These are phyloP conservation scores for Pilophorus perplexus DNA, from an alignment of 2,888 invertebrate species.

Conservation along the genomic window DNA sequence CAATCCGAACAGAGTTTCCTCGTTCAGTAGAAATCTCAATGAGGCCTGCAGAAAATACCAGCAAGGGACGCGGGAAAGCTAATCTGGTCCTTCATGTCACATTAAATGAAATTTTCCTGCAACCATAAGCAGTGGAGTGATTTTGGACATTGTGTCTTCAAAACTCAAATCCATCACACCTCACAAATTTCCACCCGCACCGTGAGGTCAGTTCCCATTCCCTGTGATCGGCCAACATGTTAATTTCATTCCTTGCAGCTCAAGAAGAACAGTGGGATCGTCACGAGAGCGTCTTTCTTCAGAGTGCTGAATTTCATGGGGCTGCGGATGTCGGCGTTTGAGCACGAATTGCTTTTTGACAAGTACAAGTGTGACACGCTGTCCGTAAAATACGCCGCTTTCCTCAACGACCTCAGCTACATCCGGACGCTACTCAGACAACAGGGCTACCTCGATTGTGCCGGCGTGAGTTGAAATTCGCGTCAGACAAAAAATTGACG, in stretches of 20 bases:
- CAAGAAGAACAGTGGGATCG: conserved; percentile 19
- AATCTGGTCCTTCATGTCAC: no score
- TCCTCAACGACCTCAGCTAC: conserved; percentile 25
- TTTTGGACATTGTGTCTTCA: no score
- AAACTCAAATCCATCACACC: no score
- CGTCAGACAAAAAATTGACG: not conserved
- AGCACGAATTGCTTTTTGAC: conserved; percentile 25
- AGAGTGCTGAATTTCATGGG: conserved; percentile 16
- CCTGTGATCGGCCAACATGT: no score
- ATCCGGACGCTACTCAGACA: conserved; percentile 2
- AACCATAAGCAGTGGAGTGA: no score
- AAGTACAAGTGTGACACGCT: conserved; percentile 30
- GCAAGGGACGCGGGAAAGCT: no score
- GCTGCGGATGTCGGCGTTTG: conserved; percentile 21
- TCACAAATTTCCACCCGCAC: no score
- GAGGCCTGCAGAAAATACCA: no score
- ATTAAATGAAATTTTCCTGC: no score
- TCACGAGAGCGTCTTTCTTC: conserved; percentile 20
- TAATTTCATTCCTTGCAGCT: no score
- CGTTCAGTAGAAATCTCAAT: conserved; percentile 10
- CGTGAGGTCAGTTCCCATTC: no score
- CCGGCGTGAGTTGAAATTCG: conserved; percentile 1
- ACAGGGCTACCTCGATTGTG: conserved; percentile 6
- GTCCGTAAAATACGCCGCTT: conserved; percentile 23
- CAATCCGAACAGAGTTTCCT: no score